Base-by-base conservation (phyloP, 2,888 invertebrate genomes). In the Matsumyia berberina region DNA sequence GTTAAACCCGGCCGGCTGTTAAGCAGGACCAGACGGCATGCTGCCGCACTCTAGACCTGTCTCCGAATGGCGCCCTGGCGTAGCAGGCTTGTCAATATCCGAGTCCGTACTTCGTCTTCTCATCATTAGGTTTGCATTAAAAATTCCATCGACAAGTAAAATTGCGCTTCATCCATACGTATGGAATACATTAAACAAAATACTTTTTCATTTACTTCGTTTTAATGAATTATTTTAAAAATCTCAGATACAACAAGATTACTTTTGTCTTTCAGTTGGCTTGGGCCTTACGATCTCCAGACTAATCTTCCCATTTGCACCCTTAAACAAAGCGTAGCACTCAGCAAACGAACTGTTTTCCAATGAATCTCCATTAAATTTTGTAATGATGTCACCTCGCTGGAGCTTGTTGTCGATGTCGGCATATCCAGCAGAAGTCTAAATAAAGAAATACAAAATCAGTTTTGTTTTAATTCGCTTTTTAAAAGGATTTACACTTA, bases 381-480 rank as follows among this genome's bases (percentile, higher is more conserved):
- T 94, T 7, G 97, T 93, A 60, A 99, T 94, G 89, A 97, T 94
- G 92, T 99, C 99, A 17, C 99, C 99, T 89, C 96, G 96, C 92
- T 97, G 96, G 86, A 99, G 94, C 73, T 97, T 95, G 4, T 96
- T 97, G 90, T 98, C 98, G 37, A 96, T 92, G 86, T 96, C 95
- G 0, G 98, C 98, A 37, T 96, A 95, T 24, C 98, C 96, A 2
- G 98, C 98, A 70, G 96, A 94, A 15, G 97, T 93, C 98, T 98
- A 91, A 0, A 88, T 35, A 37, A 15, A 33, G 31, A 37, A 67
- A 0, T 33, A 19, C 0, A 19, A 19, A 33, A n/a, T n/a, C n/a
- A n/a, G n/a, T n/a, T n/a, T n/a, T n/a, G n/a, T n/a, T n/a, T n/a
- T n/a, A n/a, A n/a, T n/a, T n/a, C n/a, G n/a, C n/a, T n/a, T n/a